Base-by-base conservation (phyloP, 2,113 vertebrate species). In the Pungitius pungitius region DNA sequence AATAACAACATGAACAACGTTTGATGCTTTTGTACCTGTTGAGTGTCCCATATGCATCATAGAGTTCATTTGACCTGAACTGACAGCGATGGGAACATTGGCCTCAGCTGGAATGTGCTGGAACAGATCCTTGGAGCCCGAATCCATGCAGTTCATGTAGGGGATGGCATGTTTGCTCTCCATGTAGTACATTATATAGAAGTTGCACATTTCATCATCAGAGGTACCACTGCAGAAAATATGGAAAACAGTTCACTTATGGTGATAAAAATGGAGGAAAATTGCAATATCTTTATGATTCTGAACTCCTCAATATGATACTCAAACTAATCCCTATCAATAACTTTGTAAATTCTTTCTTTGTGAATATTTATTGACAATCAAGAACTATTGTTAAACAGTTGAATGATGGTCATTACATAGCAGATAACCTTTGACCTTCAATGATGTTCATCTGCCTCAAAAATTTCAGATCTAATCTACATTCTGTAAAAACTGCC, bases 181-280 rank as follows among this genome's bases (percentile, higher is more conserved):
- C 96, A 99, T 99, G 86, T 98, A 99, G 90, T 98, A 99, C 97
- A 99, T 99, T 55, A 99, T 95, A 72, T 99, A 99, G 83, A 99
- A 96, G 88, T 99, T 99, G 89, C 97, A 99, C 98, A 99, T 99
- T 90, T 99, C 98, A 85, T 99, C 97, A 71, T 83, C 93, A 20
- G 97, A 95, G 49, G 97, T 98, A 45, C 95, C 95, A 10, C 98
- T 99, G 91, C 14, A 85, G 22, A 51, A 2, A 80, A 51, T 70
- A 80, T 9, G 85, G 5, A 81, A 54, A 64, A 71, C 37, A 24
- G 11, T 35, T 24, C 63, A 17, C 27, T 22, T 15, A 33, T 13
- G 27, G 12, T 11, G 22, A 11, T 22, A 60, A 20, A 51, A 40
- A 52, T 26, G 22, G 24, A 56, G 52, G 35, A 67, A 35, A 3